Conservation (phyloP, 2,113 vertebrate genomes). For the Pelvicachromis taeniatus region DNA sequence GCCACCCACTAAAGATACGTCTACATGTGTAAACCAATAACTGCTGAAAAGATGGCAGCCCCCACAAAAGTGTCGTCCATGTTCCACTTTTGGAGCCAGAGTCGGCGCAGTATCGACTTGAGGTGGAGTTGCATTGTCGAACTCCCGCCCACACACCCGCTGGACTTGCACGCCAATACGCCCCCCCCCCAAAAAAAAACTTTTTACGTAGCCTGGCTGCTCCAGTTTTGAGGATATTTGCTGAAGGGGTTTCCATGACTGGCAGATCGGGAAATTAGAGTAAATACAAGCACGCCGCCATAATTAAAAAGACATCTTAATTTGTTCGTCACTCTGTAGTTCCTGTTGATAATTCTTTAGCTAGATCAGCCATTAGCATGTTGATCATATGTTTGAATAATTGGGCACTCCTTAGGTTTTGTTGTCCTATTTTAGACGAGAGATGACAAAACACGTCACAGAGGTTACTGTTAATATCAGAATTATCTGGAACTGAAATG, state of each 20-base stretch:
- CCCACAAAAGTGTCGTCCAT: background rate
- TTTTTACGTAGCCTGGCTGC: background rate
- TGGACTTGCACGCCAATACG: accelerated
- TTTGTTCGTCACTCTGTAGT: background rate
- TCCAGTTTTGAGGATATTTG: background rate
- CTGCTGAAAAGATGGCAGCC: background rate
- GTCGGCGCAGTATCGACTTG: background rate
- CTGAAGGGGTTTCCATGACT: background rate
- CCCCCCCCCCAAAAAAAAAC: background rate
- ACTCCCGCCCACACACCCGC: background rate
- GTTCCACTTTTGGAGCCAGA: background rate
- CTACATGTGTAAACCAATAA: accelerated
- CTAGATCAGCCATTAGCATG: background rate
- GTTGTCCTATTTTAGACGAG: background rate
- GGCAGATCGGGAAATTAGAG: background rate
- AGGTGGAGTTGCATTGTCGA: background rate
- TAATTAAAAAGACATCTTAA: background rate
- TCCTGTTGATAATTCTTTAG: background rate
- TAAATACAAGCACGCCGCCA: background rate
- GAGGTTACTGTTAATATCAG: background rate
- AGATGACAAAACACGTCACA: background rate
- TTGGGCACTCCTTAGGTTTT: background rate
- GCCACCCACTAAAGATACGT: background rate
- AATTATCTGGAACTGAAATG: background rate
- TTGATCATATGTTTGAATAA: background rate